These are phyloP conservation scores for Helicoverpa armigera DNA, from an alignment of 1,140 invertebrate genomes.

Conservation along the genomic window DNA sequence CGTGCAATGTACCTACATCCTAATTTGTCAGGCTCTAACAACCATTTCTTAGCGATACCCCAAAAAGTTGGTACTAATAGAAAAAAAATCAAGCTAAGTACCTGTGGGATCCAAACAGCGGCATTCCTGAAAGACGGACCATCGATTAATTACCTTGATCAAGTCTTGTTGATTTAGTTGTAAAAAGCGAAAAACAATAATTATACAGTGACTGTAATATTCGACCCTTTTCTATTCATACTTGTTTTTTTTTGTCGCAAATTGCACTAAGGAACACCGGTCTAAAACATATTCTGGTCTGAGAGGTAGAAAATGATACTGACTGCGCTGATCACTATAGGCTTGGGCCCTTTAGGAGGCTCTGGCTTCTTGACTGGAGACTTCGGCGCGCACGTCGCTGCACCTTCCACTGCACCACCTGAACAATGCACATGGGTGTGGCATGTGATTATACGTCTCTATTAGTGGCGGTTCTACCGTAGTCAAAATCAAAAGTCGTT, in stretches of 20 bases:
- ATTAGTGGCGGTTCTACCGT: no score
- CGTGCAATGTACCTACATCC: no score
- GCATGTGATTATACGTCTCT: no score
- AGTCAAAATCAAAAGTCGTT: no score
- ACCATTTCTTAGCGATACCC: no score
- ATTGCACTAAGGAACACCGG: no score
- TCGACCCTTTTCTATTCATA: no score
- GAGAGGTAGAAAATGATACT: conserved; percentile 9
- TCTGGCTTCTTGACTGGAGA: conserved; percentile 55
- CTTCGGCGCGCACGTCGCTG: conserved; percentile 60
- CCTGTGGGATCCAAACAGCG: conserved; percentile 64
- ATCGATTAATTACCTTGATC: background rate
- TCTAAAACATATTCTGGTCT: background rate
- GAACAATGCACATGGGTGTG: background rate
- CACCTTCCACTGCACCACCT: conserved; percentile 64
- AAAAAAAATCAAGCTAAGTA: background rate
- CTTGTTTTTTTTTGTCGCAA: no score
- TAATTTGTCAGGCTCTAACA: no score
- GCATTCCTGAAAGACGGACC: conserved; percentile 65
- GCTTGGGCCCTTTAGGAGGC: conserved; percentile 52
- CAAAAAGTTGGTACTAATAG: no score
- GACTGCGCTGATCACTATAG: conserved; percentile 53
- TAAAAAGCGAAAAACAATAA: no score
- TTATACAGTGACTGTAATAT: background rate
- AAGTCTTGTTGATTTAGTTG: no score